These are phyloP conservation scores for Falco biarmicus DNA, from an alignment of 2,797 vertebrate species.

Conservation along the genomic window DNA sequence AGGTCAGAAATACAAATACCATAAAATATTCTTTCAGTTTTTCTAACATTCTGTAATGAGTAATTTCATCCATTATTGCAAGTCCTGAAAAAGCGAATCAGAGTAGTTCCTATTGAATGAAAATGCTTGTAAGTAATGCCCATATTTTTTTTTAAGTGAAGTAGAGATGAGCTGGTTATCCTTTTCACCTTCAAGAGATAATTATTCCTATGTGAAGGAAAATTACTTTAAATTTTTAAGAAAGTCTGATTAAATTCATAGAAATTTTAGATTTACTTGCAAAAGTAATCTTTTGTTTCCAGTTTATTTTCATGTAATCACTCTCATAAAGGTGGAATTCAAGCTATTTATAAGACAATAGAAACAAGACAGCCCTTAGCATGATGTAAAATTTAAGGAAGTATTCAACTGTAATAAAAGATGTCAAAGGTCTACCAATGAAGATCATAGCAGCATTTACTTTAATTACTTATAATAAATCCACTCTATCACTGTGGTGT, in stretches of 20 bases:
- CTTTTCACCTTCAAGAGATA: conserved; percentile 50
- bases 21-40: not conserved
- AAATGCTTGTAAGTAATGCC: conserved; percentile 44
- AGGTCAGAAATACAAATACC: not conserved
- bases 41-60: not conserved
- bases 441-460: not conserved
- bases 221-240: conserved; percentile 68
- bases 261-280: conserved; percentile 55
- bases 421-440: not conserved
- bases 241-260: conserved; percentile 58
- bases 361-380: conserved; percentile 52
- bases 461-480: conserved; percentile 14
- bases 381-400: conserved; percentile 29
- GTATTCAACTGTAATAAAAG: conserved; percentile 20
- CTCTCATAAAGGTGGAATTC: conserved; percentile 56
- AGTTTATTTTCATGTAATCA: conserved; percentile 58
- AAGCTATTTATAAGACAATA: conserved; percentile 40
- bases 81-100: not conserved
- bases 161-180: conserved; percentile 43
- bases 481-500: not conserved
- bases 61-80: conserved; percentile 31
- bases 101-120: conserved; percentile 35
- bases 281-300: conserved; percentile 65
- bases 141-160: not conserved
- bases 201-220: conserved; percentile 58